Base-by-base conservation (phyloP, 2,888 invertebrate genomes). In the Meliscaeva auricollis region DNA sequence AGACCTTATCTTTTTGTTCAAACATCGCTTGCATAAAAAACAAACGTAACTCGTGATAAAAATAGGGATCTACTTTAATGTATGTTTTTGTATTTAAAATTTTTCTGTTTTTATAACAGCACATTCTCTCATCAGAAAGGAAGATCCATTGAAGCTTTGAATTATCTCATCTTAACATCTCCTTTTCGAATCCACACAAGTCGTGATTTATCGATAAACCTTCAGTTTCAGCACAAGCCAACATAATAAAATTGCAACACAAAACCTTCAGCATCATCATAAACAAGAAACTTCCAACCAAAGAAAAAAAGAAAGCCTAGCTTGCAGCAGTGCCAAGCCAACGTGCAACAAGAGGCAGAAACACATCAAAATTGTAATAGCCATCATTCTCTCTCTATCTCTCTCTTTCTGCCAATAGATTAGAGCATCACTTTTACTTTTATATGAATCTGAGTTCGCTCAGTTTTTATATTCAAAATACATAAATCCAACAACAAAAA, bases 351-450 rank as follows among this genome's bases (percentile, higher is more conserved):
- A 48, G 60, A 70, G 52, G 26, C n/a, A 30, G 41, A 54, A 64
- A 56, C 52, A 72, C 11, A 26, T 4, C n/a, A n/a, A 17, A 26
- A 6, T 66, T 26, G 15, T 38, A n/a, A 17, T 15, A 56, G 0
- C 2, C 8, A 6, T 20, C 20, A 3, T n/a, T 4, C 35, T 35
- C 2, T 20, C 1, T 7, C 35, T 3, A 3, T 8, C 26, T 13
- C 6, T 35, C 11, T 38, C 22, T 17, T 30, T 3, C 7, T 1
- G 69, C 44, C 84, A 80, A 80, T 68, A 80, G 75, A 54, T 46
- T 38, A 48, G 80, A 72, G 69, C 75, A 75, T 84, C 72, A 80
- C 84, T 84, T 80, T 84, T 84, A 84, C 84, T 84, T 84, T 84
- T 46, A 38, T 26, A 54, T 22, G 46, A 73, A 54, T 22, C 1